A percentile compares a stretch with the other conserved stretches of the same genome.
phyloP scores from a whole-genome alignment of 2,113 vertebrate species.

The Oreotragus oreotragus region DNA sequence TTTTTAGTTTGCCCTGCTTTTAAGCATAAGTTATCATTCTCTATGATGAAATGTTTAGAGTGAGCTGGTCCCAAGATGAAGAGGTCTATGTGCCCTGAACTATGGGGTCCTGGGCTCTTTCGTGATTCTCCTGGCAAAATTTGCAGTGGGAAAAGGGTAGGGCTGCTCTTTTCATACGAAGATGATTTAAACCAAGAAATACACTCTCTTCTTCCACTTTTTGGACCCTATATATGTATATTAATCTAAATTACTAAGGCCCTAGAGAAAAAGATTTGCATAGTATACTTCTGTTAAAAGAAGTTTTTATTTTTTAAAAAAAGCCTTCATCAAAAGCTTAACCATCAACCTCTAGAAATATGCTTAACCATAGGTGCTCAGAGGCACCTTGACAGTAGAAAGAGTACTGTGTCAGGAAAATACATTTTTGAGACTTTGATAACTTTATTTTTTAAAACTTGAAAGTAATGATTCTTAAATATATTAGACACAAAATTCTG shows the following conservation, averaged over 20 bases:
- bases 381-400: background rate
- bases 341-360: background rate
- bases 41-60: background rate
- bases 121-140: background rate
- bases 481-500: background rate
- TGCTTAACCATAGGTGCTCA: background rate
- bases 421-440: background rate
- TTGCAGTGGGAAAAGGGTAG: background rate
- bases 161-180: background rate
- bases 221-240: background rate
- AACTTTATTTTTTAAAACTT: conserved; percentile 10
- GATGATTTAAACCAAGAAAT: background rate
- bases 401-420: background rate
- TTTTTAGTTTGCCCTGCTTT: conserved; percentile 8
- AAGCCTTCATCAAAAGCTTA: background rate
- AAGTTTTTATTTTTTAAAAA: background rate
- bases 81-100: background rate
- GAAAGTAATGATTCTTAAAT: background rate
- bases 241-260: background rate
- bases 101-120: background rate
- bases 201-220: background rate
- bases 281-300: background rate
- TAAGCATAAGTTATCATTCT: background rate
- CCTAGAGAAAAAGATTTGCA: background rate
- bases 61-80: background rate